Evolutionary conservation across 2,888 invertebrate species (phyloP).

Genomic region (Pristionchus mayeri): DNA sequence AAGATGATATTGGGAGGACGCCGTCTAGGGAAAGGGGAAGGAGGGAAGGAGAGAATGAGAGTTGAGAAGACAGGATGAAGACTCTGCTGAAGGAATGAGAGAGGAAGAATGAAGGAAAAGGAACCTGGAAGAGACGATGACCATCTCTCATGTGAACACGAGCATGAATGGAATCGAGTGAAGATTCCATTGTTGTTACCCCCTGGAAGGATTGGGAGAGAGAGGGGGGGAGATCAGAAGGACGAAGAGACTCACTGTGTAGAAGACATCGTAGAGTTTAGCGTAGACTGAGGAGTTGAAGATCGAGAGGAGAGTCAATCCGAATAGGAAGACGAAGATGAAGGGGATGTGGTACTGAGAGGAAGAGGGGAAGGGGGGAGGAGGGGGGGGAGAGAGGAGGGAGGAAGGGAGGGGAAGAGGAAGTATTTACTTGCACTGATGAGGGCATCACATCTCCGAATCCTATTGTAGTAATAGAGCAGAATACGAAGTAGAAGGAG

Average conservation of each 20-base stretch:
- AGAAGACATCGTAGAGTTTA: slow-evolving; percentile 62
- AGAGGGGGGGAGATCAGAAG: background rate
- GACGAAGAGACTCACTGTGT: background rate
- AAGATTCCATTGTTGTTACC: slow-evolving; percentile 10
- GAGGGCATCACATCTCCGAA: slow-evolving; percentile 70
- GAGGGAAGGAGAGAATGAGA: slow-evolving; percentile 31
- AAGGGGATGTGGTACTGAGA: slow-evolving; percentile 65
- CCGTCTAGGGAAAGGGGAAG: background rate
- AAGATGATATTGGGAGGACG: slow-evolving; percentile 40
- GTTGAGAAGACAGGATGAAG: slow-evolving; percentile 2
- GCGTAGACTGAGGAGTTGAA: slow-evolving; percentile 67
- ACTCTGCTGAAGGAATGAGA: background rate
- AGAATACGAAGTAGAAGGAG: slow-evolving; percentile 67
- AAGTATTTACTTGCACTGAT: slow-evolving; percentile 60
- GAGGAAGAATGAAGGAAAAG: background rate
- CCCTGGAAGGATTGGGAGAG: background rate
- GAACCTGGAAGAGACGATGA: slow-evolving; percentile 38
- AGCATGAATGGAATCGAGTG: slow-evolving; percentile 41
- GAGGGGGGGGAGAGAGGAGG: background rate
- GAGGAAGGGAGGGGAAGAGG: background rate
- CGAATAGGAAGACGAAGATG: slow-evolving; percentile 62
- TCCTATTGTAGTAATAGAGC: slow-evolving; percentile 67
- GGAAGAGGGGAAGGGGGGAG: background rate
- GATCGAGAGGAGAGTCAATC: slow-evolving; percentile 66
- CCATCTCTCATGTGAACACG: background rate